Evolutionary conservation across 2,113 vertebrate species (phyloP), one percentile per base, ranked within the genome.

Genomic region (Syngnathus typhle): DNA sequence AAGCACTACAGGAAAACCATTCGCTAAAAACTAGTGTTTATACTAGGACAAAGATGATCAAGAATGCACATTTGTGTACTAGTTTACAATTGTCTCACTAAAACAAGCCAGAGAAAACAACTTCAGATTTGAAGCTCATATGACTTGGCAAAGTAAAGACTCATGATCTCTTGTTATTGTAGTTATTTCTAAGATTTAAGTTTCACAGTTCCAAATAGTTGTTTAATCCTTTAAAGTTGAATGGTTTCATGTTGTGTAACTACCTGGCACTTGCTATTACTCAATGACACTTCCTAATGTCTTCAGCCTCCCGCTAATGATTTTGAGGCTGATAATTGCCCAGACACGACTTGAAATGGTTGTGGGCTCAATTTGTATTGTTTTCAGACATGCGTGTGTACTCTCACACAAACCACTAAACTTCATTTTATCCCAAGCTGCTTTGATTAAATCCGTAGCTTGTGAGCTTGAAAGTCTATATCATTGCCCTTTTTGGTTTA

Each of bases 391-490:
- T 56, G 56, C 49, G 71, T 72, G 65, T 62, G 55, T 71, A 73
- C 66, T 58, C 27, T 0, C 49, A 70, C 27, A 65, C 63, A 65
- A 67, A 44, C 64, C 61, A 73, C 58, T 62, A 64, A 27, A 73
- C 69, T 70, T 75, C 55, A 49, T 67, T 69, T 72, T 68, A 11
- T 18, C 64, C 58, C 71, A 70, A 82, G 72, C 71, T 56, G 73
- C 77, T 87, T 85, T 89, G 84, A 89, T 88, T 87, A 85, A 82
- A 87, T 62, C 60, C 60, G 63, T 39, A 23, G 76, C 78, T 83
- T 81, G 68, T 47, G 64, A 83, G 82, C 78, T 83, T 67, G 60
- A 84, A 76, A 82, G 79, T 78, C 80, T 82, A 89, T 89, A 89
- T 89, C 79, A 71, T 78, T 84, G 60, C 71, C 66, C 44, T 78